Percentiles rank a stretch among this genome's conserved stretches.
Evolutionary conservation across 2,113 vertebrate genomes (phyloP).

Genomic region (Misgurnus anguillicaudatus): DNA sequence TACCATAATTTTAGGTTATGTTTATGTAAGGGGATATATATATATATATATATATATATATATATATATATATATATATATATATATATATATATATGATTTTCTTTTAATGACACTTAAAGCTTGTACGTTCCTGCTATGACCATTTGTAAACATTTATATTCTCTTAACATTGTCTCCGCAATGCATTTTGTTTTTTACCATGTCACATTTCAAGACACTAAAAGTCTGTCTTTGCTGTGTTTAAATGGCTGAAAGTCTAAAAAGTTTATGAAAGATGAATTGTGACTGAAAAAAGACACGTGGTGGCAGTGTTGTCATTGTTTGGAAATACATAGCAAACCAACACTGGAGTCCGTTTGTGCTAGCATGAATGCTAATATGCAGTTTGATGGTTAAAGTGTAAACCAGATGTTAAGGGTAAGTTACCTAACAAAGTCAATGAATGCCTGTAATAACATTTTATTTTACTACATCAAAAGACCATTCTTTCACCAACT

Average conservation of each 20-base stretch:
- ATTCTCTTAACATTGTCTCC: too few relatives aligned
- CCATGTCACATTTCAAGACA: too few relatives aligned
- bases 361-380: not conserved
- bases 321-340: not conserved
- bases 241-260: not conserved
- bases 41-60: too few relatives aligned
- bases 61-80: too few relatives aligned
- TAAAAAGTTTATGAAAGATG: not conserved
- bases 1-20: too few relatives aligned
- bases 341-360: not conserved
- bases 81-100: too few relatives aligned
- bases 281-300: not conserved
- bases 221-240: too few relatives aligned
- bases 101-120: too few relatives aligned
- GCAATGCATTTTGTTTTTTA: too few relatives aligned
- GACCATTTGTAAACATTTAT: too few relatives aligned
- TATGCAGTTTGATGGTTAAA: not conserved
- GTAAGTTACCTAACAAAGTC: not conserved
- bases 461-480: conserved; percentile 2
- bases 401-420: conserved; percentile 20
- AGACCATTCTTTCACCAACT: not conserved
- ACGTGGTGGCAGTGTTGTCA: conserved; percentile 45
- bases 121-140: too few relatives aligned
- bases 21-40: too few relatives aligned
- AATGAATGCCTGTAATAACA: not conserved